These are phyloP conservation scores for Cynocephalus volans DNA, from an alignment of 2,113 vertebrate species.

Conservation along the genomic window DNA sequence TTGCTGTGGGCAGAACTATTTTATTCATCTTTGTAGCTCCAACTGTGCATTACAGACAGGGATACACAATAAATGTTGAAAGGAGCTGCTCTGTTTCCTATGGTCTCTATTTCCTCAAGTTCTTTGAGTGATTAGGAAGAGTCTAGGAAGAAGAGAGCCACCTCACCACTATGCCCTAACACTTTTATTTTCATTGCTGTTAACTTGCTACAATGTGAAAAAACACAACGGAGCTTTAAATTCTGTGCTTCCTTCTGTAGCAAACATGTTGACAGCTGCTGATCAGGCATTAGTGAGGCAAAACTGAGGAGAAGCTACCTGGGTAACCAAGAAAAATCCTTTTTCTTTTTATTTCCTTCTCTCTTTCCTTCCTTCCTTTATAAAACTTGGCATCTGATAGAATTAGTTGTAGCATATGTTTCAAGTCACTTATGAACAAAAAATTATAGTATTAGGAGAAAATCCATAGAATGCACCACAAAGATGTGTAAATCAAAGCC, in stretches of 20 bases:
- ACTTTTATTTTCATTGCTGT: neutral
- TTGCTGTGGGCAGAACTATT: neutral
- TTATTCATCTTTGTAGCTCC: no score
- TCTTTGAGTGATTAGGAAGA: neutral
- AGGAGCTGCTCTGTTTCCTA: neutral
- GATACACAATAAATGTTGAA: neutral
- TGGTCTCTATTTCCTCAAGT: neutral
- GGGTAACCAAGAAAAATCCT: neutral
- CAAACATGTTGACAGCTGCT: neutral
- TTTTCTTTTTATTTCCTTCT: neutral
- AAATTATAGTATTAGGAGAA: neutral
- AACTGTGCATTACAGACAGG: neutral
- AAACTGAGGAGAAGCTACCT: neutral
- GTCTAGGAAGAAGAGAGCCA: neutral
- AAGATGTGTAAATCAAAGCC: constrained; percentile 21
- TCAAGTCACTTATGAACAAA: constrained; percentile 48
- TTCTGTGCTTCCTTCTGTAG: neutral
- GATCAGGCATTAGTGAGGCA: neutral
- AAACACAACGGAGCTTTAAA: neutral
- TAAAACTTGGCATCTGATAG: constrained; percentile 8
- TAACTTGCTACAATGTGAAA: neutral
- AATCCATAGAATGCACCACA: neutral
- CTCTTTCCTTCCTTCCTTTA: neutral
- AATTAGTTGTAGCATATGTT: constrained; percentile 17
- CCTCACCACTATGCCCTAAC: rapidly evolving